Evolutionary conservation across 2,113 vertebrate species (phyloP), one percentile per base, ranked within the genome.

Genomic region (Nymphicus hollandicus): DNA sequence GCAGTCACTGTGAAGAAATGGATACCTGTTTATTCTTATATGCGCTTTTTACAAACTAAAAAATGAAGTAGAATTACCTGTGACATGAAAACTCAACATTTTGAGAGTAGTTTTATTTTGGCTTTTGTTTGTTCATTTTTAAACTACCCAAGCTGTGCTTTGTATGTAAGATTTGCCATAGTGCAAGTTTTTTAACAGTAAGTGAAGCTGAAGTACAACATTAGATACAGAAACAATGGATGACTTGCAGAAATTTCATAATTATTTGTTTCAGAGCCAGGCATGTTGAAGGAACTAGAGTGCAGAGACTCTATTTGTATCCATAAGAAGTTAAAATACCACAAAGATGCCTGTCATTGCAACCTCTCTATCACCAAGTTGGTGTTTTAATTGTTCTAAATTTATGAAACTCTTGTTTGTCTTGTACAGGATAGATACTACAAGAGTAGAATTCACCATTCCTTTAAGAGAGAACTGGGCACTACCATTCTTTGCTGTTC

Each of bases 401-500:
- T 79, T 44, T 73, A 46, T 81, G 41, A 15, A 84, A 82, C 28
- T 96, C 52, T 33, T 33, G 6, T 94, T 94, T 96, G 70, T 81
- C 74, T 91, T 96, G 70, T 96, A 76, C 98, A 99, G 99, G 97
- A 93, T 99, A 63, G 99, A 99, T 90, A 99, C 99, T 18, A 99
- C 99, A 53, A 98, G 99, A 72, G 99, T 99, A 47, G 99, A 99
- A 96, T 99, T 99, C 96, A 99, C 99, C 95, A 98, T 99, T 97
- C 99, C 99, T 18, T 98, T 99, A 78, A 98, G 99, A 96, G 99
- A 99, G 98, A 99, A 99, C 96, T 99, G 99, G 99, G 99, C 99
- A 9, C 91, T 99, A 73, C 99, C 99, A 1, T 99, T 99, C 97
- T 98, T 99, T 68, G 99, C 99, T 2, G 97, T 99, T 91, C 99